Percentiles rank a stretch among this genome's conserved stretches.
Conservation (phyloP, 2,888 invertebrate species). For the Microplitis deprimator region DNA sequence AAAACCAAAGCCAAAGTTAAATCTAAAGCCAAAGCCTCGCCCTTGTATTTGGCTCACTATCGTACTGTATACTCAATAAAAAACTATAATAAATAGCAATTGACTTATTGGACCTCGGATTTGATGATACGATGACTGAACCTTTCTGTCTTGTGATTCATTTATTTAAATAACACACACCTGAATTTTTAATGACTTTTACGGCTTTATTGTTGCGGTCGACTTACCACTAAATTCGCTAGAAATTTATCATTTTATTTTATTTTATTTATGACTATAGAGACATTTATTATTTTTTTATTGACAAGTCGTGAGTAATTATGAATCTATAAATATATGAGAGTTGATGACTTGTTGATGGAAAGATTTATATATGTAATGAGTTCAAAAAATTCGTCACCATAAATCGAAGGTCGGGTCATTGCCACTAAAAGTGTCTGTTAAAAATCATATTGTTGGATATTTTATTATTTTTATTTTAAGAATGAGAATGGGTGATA, state of each 20-base stretch:
- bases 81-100: constrained; percentile 16
- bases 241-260: too few relatives aligned
- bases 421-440: constrained; percentile 8
- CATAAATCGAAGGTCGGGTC: constrained; percentile 12
- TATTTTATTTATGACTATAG: background rate
- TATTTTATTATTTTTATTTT: background rate
- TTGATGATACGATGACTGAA: constrained; percentile 26
- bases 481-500: background rate
- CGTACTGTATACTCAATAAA: background rate
- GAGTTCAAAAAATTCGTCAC: background rate
- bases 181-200: background rate
- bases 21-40: constrained; percentile 50
- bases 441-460: background rate
- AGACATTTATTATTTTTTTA: background rate
- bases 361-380: background rate
- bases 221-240: too few relatives aligned
- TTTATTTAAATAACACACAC: constrained; percentile 7
- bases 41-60: constrained; percentile 44
- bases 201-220: too few relatives aligned
- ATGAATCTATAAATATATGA: background rate
- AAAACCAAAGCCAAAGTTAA: constrained; percentile 45
- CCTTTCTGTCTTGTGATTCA: constrained; percentile 18
- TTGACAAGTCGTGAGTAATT: background rate
- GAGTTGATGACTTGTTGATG: background rate
- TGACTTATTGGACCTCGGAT: background rate